phyloP scores from a whole-genome alignment of 2,113 vertebrate species.

The Solea senegalensis region DNA sequence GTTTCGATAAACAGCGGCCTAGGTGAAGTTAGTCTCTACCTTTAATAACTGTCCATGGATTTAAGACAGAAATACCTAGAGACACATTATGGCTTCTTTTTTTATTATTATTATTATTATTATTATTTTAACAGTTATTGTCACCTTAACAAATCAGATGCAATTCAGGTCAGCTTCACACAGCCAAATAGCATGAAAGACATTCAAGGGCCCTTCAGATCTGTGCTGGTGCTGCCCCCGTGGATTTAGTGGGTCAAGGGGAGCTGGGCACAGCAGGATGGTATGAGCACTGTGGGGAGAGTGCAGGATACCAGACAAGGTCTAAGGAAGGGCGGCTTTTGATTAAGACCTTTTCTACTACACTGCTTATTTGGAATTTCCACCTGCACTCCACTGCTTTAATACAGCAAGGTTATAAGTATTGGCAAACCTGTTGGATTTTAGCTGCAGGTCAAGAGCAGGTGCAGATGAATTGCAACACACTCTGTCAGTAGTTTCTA shows the following conservation, averaged over 20 bases:
- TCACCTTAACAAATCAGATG: slow-evolving; percentile 25
- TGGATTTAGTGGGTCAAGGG: slow-evolving; percentile 74
- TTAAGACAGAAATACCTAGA: too few species aligned
- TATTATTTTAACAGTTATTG: not conserved
- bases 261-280: slow-evolving; percentile 65
- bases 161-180: slow-evolving; percentile 18
- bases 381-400: slow-evolving; percentile 32
- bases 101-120: too few species aligned
- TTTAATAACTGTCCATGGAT: too few species aligned
- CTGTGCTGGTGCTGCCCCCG: slow-evolving; percentile 63
- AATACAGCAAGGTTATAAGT: slow-evolving; percentile 45
- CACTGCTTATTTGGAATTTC: slow-evolving; percentile 57
- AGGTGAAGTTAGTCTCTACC: too few species aligned
- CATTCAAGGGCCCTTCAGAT: slow-evolving; percentile 66
- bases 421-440: slow-evolving; percentile 42
- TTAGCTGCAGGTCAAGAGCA: slow-evolving; percentile 46
- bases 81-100: not conserved
- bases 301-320: slow-evolving; percentile 59
- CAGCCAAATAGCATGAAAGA: slow-evolving; percentile 54
- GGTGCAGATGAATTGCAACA: slow-evolving; percentile 27
- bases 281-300: slow-evolving; percentile 62
- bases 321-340: slow-evolving; percentile 60
- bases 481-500: slow-evolving; percentile 13
- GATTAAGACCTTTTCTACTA: slow-evolving; percentile 64
- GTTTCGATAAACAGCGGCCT: too few species aligned